phyloP scores from a whole-genome alignment of 2,113 vertebrate genomes.

The Coryphaenoides rupestris region DNA sequence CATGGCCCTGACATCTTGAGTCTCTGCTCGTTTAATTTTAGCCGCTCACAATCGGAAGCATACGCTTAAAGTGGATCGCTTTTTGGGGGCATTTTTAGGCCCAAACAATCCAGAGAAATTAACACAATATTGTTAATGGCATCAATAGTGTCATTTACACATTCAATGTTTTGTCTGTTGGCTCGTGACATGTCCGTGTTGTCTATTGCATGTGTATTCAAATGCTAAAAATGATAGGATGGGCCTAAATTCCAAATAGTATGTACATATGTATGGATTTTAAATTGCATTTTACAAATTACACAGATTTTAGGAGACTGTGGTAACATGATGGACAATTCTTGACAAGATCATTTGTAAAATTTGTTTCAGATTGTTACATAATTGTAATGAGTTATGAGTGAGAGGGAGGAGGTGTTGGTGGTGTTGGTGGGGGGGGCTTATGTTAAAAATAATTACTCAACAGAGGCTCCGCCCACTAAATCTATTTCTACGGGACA shows the following conservation, averaged over 20 bases:
- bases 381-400: not conserved
- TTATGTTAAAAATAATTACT: constrained; percentile 57
- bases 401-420: constrained; percentile 15
- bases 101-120: no score
- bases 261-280: not conserved
- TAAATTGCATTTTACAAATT: not conserved
- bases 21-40: constrained; percentile 1
- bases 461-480: not conserved
- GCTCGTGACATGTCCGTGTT: no score
- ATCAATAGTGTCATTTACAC: no score
- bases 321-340: no score
- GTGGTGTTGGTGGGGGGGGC: constrained; percentile 18
- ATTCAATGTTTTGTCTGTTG: no score
- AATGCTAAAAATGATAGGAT: not conserved
- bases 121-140: no score
- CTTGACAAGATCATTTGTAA: no score
- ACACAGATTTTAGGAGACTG: not conserved
- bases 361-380: no score
- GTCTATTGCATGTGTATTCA: no score
- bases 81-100: no score
- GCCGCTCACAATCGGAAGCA: not conserved
- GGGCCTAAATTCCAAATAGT: not conserved
- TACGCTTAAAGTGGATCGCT: not conserved
- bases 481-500: constrained; percentile 57
- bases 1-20: not conserved